phyloP scores from a whole-genome alignment of 92 coral and sea anemone species.

The Heliopora coerulea region DNA sequence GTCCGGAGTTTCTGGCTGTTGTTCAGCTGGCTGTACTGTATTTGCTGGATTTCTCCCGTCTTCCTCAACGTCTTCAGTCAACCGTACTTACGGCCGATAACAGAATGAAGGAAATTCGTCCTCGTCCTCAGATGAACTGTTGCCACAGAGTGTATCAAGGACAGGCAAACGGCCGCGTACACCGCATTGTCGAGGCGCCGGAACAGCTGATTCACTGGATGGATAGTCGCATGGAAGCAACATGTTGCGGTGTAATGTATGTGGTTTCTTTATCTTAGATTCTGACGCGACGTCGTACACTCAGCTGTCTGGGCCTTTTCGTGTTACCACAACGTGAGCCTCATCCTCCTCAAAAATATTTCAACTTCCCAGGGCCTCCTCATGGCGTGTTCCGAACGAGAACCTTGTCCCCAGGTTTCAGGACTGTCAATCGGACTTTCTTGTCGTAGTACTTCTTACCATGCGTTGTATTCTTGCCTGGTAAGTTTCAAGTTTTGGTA shows the following conservation, averaged over 20 bases:
- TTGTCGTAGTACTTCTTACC: neutral
- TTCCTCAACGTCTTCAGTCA: neutral
- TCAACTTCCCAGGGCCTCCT: conserved; percentile 33
- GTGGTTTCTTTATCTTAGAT: conserved; percentile 16
- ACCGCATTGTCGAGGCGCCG: neutral
- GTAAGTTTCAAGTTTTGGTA: conserved; percentile 8
- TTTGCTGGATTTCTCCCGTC: neutral
- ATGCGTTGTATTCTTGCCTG: neutral
- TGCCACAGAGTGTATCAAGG: neutral
- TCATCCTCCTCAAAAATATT: too few species aligned
- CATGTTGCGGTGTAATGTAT: conserved; percentile 34
- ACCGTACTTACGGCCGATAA: neutral
- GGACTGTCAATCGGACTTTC: neutral
- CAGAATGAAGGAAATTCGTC: neutral
- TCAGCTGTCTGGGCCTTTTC: too few species aligned
- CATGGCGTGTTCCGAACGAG: conserved; percentile 17
- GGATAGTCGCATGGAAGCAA: conserved; percentile 6
- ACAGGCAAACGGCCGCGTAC: neutral
- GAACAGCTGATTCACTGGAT: neutral
- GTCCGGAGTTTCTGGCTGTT: neutral
- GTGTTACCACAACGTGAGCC: conserved; percentile 11
- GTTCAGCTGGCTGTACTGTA: too few species aligned
- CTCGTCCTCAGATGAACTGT: neutral
- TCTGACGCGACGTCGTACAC: too few species aligned
- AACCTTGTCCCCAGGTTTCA: conserved; percentile 14